Conservation (phyloP, 2,113 vertebrate species). For the Lipophrys pholis region DNA sequence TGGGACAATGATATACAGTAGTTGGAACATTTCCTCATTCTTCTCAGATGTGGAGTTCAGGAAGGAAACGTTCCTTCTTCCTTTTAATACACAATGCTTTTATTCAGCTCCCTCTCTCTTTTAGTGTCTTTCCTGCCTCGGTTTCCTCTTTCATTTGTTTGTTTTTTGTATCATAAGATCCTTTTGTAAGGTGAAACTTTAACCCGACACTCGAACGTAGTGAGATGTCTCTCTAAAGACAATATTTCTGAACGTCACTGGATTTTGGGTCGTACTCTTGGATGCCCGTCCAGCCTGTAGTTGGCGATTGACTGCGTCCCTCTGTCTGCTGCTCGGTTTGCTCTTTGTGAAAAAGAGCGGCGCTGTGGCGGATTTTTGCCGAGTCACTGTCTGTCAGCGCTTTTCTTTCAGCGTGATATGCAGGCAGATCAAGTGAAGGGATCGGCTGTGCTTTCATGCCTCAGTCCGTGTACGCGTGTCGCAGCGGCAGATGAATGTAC, state of each 20-base stretch:
- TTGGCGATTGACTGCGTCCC: not conserved
- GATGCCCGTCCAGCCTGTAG: not conserved
- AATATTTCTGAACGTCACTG: not conserved
- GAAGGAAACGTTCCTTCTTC: slow-evolving; percentile 33
- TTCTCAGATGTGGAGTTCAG: slow-evolving; percentile 14
- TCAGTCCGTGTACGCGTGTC: slow-evolving; percentile 1
- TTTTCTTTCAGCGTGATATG: slow-evolving; percentile 63
- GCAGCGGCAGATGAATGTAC: not conserved
- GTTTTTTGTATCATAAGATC: no score
- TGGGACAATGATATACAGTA: not conserved
- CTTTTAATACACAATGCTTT: not conserved
- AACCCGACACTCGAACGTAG: no score
- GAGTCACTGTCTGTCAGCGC: slow-evolving; percentile 77
- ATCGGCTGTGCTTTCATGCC: slow-evolving; percentile 2
- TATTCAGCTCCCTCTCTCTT: not conserved
- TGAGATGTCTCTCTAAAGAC: not conserved
- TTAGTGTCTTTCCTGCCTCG: not conserved
- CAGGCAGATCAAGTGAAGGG: slow-evolving; percentile 18
- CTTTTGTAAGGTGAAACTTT: no score
- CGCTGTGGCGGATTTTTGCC: slow-evolving; percentile 57
- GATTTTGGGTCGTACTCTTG: not conserved
- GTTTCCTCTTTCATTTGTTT: not conserved
- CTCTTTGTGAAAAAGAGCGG: slow-evolving; percentile 20
- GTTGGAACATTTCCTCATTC: slow-evolving; percentile 29
- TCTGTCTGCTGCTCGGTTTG: not conserved